A percentile compares a stretch with the other conserved stretches of the same genome.
Evolutionary conservation across 2,797 vertebrate genomes (phyloP).

Genomic region (Phrynocephalus forsythii): DNA sequence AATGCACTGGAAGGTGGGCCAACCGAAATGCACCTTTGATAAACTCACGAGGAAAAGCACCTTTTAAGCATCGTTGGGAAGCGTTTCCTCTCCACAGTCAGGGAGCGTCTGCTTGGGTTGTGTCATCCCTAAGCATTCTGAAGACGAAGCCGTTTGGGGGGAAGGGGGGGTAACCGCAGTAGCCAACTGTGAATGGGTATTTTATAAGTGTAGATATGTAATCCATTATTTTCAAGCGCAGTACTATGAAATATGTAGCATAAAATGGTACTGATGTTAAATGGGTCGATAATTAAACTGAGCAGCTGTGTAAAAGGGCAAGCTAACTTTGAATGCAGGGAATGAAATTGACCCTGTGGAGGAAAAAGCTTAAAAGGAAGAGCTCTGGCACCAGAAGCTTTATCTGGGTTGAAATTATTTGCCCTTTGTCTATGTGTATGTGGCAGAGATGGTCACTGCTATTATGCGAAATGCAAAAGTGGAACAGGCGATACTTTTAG

Average conservation of each 20-base stretch:
- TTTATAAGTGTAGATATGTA: constrained; percentile 80
- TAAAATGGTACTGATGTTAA: constrained; percentile 85
- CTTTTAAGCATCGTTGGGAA: not conserved
- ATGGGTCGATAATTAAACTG: constrained; percentile 81
- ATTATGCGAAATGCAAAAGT: not conserved
- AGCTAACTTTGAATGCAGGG: constrained; percentile 82
- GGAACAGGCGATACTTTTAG: too few relatives aligned
- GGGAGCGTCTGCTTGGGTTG: constrained; percentile 10
- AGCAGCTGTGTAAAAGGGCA: constrained; percentile 79
- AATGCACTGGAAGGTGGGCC: constrained; percentile 5
- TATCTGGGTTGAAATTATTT: not conserved
- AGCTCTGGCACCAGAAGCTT: not conserved
- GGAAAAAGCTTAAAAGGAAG: constrained; percentile 4
- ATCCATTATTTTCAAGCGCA: constrained; percentile 77
- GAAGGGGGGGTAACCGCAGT: constrained; percentile 72
- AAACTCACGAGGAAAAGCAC: constrained; percentile 26
- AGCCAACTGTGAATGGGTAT: constrained; percentile 73
- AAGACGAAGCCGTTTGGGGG: constrained; percentile 72
- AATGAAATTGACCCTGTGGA: constrained; percentile 21
- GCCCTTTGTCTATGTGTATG: not conserved
- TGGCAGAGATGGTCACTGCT: not conserved
- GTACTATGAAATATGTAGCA: constrained; percentile 87
- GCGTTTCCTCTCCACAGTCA: constrained; percentile 12
- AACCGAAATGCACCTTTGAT: constrained; percentile 33
- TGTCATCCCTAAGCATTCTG: constrained; percentile 68